These are phyloP conservation scores for Trematocara marginatum DNA, from an alignment of 2,113 vertebrate species.

Conservation along the genomic window DNA sequence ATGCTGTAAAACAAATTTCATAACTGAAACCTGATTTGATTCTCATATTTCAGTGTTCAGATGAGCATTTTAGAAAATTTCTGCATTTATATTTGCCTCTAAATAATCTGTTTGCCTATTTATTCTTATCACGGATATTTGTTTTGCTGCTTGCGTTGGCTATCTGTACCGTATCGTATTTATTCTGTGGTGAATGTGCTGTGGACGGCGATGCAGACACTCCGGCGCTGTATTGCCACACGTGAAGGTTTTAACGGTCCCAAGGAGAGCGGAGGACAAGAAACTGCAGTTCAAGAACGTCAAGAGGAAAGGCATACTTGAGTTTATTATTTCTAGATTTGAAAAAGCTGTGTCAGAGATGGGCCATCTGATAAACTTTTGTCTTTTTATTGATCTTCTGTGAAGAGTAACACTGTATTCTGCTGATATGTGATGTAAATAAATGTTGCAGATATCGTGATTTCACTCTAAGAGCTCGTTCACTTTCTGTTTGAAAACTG, in stretches of 20 bases:
- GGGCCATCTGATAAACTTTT: background rate
- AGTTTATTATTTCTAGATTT: background rate
- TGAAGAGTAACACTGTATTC: conserved; percentile 48
- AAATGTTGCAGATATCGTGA: conserved; percentile 18
- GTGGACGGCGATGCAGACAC: background rate
- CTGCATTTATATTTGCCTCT: background rate
- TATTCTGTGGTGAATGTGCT: background rate
- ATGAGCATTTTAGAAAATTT: background rate
- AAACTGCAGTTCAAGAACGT: background rate
- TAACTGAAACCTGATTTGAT: background rate
- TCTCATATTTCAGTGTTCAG: background rate
- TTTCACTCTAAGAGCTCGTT: background rate
- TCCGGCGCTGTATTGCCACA: background rate
- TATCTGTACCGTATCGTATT: background rate
- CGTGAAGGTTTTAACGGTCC: background rate
- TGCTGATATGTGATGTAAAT: conserved; percentile 48
- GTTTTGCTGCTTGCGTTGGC: background rate
- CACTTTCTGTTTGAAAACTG: background rate
- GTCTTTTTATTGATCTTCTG: conserved; percentile 38
- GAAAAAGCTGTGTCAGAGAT: background rate
- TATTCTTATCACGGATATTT: background rate
- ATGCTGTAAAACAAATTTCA: conserved; percentile 1
- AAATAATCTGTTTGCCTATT: background rate
- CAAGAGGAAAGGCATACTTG: background rate
- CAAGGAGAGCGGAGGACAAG: background rate